Conservation (phyloP, 2,797 vertebrate species). For the Urosaurus nigricauda region DNA sequence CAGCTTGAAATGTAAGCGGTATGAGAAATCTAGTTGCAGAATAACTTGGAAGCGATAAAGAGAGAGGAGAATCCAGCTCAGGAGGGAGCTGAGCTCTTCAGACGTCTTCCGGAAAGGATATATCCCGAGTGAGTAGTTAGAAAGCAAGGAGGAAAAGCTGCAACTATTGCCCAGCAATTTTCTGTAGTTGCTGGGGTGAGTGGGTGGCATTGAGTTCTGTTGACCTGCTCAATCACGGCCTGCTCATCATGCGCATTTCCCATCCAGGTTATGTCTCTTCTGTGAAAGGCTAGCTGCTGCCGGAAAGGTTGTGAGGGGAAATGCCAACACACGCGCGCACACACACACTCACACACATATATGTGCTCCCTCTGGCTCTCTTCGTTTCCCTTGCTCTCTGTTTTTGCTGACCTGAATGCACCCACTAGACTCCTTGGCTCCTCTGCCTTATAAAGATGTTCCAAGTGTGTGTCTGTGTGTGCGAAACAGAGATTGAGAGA, state of each 20-base stretch:
- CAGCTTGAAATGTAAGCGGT: constrained; percentile 28
- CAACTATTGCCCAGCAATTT: neutral
- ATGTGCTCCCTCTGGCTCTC: constrained; percentile 5
- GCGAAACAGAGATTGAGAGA: neutral
- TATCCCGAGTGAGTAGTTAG: constrained; percentile 3
- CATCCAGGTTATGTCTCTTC: neutral
- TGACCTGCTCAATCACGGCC: neutral
- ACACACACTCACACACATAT: neutral
- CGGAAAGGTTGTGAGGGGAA: constrained; percentile 29
- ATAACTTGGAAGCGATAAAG: neutral
- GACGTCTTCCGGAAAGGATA: constrained; percentile 33
- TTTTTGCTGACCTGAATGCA: constrained; percentile 45
- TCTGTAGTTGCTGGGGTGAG: neutral
- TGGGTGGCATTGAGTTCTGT: neutral
- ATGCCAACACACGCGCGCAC: neutral
- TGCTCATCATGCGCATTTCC: neutral
- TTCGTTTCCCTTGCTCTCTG: constrained; percentile 38
- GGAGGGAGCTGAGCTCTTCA: constrained; percentile 56
- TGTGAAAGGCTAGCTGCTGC: constrained; percentile 7
- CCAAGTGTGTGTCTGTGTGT: neutral
- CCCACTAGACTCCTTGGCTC: constrained; percentile 55
- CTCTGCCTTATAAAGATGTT: constrained; percentile 45
- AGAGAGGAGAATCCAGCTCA: constrained; percentile 1
- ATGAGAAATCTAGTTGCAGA: neutral
- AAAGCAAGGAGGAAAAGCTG: neutral